These are phyloP conservation scores for Intellagama lesueurii DNA, from an alignment of 2,797 vertebrate genomes.

Conservation along the genomic window DNA sequence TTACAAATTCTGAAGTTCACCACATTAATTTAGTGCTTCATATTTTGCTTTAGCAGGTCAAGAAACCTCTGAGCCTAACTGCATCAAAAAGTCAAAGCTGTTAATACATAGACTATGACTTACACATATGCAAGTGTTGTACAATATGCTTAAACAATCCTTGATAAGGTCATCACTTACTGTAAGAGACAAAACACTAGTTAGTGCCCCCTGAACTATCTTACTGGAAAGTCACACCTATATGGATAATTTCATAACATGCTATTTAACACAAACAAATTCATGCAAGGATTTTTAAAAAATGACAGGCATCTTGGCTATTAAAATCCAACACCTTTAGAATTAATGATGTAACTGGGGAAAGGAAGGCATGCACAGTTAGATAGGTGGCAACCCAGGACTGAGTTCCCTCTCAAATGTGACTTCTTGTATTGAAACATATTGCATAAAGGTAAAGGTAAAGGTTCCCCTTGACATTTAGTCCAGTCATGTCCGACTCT, in stretches of 20 bases:
- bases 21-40: background rate
- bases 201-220: slow-evolving; percentile 5
- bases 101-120: slow-evolving; percentile 73
- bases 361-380: background rate
- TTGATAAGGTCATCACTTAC: slow-evolving; percentile 98
- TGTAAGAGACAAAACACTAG: slow-evolving; percentile 75
- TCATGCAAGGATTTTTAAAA: background rate
- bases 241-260: slow-evolving; percentile 10
- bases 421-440: background rate
- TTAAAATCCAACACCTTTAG: background rate
- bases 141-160: slow-evolving; percentile 97
- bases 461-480: no score
- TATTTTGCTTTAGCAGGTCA: background rate
- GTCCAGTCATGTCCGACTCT: no score
- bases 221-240: background rate
- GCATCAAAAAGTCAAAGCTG: background rate
- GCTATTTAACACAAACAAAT: background rate
- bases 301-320: background rate
- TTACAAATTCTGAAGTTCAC: background rate
- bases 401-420: background rate
- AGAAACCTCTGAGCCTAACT: background rate
- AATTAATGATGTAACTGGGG: background rate
- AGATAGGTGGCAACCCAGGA: background rate
- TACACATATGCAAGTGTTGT: slow-evolving; percentile 99
- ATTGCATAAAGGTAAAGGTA: no score